Conservation (phyloP, 1,140 invertebrate species). For the Ectropis grisescens region DNA sequence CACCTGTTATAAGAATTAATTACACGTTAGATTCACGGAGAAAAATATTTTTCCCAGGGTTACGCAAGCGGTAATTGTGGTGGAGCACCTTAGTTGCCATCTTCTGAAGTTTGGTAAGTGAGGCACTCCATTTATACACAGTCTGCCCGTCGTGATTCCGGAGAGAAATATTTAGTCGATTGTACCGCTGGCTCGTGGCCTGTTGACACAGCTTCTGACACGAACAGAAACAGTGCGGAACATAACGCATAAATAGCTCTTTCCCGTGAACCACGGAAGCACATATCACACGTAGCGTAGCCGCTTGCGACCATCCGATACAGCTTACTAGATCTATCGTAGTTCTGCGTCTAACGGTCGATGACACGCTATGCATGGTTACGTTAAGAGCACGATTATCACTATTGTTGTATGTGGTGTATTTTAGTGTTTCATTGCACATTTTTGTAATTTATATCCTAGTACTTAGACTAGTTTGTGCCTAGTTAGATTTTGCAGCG, state of each 20-base stretch:
- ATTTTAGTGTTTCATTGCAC: slow-evolving; percentile 50
- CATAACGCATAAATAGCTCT: slow-evolving; percentile 67
- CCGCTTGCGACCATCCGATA: slow-evolving; percentile 45
- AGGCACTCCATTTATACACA: slow-evolving; percentile 68
- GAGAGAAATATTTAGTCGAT: slow-evolving; percentile 69
- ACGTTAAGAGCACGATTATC: slow-evolving; percentile 60
- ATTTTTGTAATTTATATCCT: slow-evolving; percentile 24
- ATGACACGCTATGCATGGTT: slow-evolving; percentile 66
- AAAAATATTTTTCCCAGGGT: slow-evolving; percentile 70
- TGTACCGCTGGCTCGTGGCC: slow-evolving; percentile 59
- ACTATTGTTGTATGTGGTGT: slow-evolving; percentile 37
- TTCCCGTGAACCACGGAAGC: slow-evolving; percentile 64
- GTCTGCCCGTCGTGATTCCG: slow-evolving; percentile 67
- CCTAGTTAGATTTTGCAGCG: no score
- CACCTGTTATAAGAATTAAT: slow-evolving; percentile 60
- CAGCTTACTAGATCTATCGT: slow-evolving; percentile 42
- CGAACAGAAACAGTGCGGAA: slow-evolving; percentile 53
- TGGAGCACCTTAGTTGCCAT: slow-evolving; percentile 70
- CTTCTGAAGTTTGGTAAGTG: slow-evolving; percentile 68
- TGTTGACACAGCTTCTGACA: slow-evolving; percentile 51
- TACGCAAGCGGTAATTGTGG: slow-evolving; percentile 70
- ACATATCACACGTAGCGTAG: slow-evolving; percentile 53
- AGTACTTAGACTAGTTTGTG: not conserved
- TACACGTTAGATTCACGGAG: slow-evolving; percentile 69
- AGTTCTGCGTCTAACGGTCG: slow-evolving; percentile 51